Conservation (phyloP, 1,140 invertebrate species). For the Pachypeltis micranthus region DNA sequence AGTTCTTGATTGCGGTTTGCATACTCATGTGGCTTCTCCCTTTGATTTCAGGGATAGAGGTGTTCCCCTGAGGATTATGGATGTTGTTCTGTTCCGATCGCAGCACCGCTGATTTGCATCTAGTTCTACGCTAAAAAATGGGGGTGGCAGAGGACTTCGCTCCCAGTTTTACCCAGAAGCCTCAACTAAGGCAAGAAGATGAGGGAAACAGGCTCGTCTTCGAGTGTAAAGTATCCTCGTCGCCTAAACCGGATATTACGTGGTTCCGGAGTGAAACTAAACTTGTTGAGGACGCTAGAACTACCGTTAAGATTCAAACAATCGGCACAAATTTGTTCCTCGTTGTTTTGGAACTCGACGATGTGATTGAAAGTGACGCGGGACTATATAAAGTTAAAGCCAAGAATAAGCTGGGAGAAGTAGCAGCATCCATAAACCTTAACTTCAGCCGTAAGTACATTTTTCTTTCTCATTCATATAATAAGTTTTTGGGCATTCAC, state of each 20-base stretch:
- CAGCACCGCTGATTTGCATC: neutral
- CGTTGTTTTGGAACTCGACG: conserved; percentile 84
- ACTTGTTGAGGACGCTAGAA: conserved; percentile 67
- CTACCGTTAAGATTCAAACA: conserved; percentile 72
- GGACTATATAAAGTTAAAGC: conserved; percentile 96
- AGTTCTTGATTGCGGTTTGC: neutral
- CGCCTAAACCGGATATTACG: conserved; percentile 79
- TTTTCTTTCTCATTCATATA: neutral
- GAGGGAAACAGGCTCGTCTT: conserved; percentile 91
- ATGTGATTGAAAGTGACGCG: conserved; percentile 90
- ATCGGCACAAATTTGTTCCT: conserved; percentile 75
- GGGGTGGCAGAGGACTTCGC: conserved; percentile 85
- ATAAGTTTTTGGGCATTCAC: no score
- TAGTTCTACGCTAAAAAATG: conserved; percentile 37
- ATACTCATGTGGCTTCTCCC: neutral
- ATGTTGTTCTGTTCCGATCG: conserved; percentile 5
- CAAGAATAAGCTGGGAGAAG: conserved; percentile 95
- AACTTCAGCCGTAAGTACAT: conserved; percentile 91
- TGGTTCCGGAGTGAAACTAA: conserved; percentile 83
- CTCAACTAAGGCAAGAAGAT: conserved; percentile 86
- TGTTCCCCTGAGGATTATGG: conserved; percentile 1
- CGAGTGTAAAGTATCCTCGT: conserved; percentile 79
- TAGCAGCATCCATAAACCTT: conserved; percentile 93
- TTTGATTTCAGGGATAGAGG: conserved; percentile 8
- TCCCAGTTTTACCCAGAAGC: conserved; percentile 94